phyloP scores from a whole-genome alignment of 2,888 invertebrate genomes.

The Carterocephalus palaemon region DNA sequence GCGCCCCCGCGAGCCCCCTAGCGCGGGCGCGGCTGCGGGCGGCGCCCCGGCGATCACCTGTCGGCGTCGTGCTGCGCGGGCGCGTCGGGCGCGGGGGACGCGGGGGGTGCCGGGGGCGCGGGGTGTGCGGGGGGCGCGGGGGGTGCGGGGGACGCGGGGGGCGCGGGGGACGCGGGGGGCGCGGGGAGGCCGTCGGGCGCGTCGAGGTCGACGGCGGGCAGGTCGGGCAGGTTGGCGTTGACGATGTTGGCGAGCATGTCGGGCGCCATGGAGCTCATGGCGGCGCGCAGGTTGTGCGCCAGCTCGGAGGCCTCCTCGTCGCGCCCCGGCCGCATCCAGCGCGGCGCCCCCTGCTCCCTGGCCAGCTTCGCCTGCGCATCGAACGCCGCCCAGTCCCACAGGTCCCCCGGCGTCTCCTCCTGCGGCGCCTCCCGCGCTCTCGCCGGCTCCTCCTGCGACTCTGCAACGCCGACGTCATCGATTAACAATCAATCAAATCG shows the following conservation, averaged over 20 bases:
- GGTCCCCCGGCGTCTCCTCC: slow-evolving; percentile 26
- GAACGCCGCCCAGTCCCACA: slow-evolving; percentile 63
- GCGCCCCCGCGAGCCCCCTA: too few species aligned
- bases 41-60: not conserved
- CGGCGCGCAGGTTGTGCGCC: slow-evolving; percentile 60
- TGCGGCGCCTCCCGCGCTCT: slow-evolving; percentile 17
- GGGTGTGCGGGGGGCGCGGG: not conserved
- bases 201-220: slow-evolving; percentile 22
- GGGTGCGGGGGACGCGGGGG: slow-evolving; percentile 4
- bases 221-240: slow-evolving; percentile 29
- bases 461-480: too few species aligned
- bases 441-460: too few species aligned
- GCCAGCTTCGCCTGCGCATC: slow-evolving; percentile 30
- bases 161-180: not conserved
- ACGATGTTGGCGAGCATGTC: slow-evolving; percentile 48
- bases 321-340: slow-evolving; percentile 30
- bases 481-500: too few species aligned
- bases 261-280: slow-evolving; percentile 59
- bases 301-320: slow-evolving; percentile 41
- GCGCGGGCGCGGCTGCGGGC: not conserved
- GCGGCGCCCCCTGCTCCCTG: slow-evolving; percentile 19
- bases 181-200: slow-evolving; percentile 6
- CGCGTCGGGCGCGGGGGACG: too few species aligned
- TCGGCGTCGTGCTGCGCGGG: not conserved
- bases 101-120: not conserved